Evolutionary conservation across 2,888 invertebrate genomes (phyloP), one percentile per base, ranked within the genome.

Genomic region (Adelognathus sp.): DNA sequence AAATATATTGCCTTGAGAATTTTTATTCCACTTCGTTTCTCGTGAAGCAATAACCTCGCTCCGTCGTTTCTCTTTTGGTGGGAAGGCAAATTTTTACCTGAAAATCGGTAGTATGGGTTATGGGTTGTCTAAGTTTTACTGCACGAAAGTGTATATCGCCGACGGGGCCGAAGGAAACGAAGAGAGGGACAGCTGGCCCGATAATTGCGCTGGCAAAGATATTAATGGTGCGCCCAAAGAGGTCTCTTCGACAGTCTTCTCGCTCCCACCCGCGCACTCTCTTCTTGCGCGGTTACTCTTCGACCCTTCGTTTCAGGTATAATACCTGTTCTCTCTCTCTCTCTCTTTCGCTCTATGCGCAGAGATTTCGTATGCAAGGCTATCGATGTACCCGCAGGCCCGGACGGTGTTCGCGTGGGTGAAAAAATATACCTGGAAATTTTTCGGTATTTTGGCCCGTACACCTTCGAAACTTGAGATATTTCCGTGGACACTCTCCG

Each of bases 131-230:
- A n/a, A 6, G 46, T 44, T 16, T 56, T 33, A 46, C 41, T 27
- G 24, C 14, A 24, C 16, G 52, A 31, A n/a, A n/a, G n/a, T 36
- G 58, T 33, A 14, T 58, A 18, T 14, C 58, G 33, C 36, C 33
- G 11, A n/a, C 24, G 24, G 41, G n/a, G 24, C 14, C 61, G 24
- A 29, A 44, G 52, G 16, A 24, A 66, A 44, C 39, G 41, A 44
- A 76, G 73, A 81, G 74, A 54, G 71, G 84, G 81, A 85, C 88
- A 89, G 90, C 89, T 89, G 89, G 84, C 74, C 81, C 86, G 86
- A 87, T 90, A 90, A 90, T 90, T 89, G 88, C 87, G 85, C 87
- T 84, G 83, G 86, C 81, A 82, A 86, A 87, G 86, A 88, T 79
- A 81, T 81, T 88, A 89, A 89, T 89, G 87, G 88, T 85, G 82